Evolutionary conservation across 1,140 invertebrate genomes (phyloP).

Genomic region (Atta texana): DNA sequence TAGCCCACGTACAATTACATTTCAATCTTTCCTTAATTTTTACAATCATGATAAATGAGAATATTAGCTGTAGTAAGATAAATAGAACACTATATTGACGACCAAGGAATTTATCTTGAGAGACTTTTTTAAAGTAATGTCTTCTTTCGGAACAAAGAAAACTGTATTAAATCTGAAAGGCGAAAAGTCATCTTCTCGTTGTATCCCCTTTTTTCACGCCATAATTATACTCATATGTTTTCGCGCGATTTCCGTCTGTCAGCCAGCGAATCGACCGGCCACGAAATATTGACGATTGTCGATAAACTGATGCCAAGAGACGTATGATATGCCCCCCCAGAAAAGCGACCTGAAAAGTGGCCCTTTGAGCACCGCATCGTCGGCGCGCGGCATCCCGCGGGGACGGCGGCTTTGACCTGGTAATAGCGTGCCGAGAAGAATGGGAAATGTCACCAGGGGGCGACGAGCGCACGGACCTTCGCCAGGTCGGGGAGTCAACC

Average conservation of each 20-base stretch:
- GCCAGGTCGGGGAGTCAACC: conserved; percentile 75
- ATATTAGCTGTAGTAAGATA: not conserved
- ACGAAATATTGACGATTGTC: conserved; percentile 57
- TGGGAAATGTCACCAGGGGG: conserved; percentile 86
- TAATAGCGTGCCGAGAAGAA: conserved; percentile 86
- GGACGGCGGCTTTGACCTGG: conserved; percentile 84
- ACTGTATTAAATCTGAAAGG: not conserved
- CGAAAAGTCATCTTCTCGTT: not conserved
- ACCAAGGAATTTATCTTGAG: not conserved
- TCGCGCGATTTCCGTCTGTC: conserved; percentile 44
- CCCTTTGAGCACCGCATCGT: conserved; percentile 68
- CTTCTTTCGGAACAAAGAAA: not conserved
- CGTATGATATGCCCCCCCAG: conserved; percentile 50
- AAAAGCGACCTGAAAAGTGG: conserved; percentile 77
- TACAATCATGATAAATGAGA: conserved; percentile 13
- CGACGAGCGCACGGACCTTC: conserved; percentile 76
- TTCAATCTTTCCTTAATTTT: not conserved
- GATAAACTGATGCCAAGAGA: conserved; percentile 50
- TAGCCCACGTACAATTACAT: not conserved
- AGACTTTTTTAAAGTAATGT: conserved; percentile 18
- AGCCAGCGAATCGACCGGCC: conserved; percentile 10
- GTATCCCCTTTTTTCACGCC: not conserved
- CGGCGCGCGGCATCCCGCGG: conserved; percentile 81
- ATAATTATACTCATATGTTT: not conserved
- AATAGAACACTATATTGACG: not conserved